Evolutionary conservation across 1,140 invertebrate species (phyloP), one percentile per base, ranked within the genome.

Genomic region (Cephus cinctus): DNA sequence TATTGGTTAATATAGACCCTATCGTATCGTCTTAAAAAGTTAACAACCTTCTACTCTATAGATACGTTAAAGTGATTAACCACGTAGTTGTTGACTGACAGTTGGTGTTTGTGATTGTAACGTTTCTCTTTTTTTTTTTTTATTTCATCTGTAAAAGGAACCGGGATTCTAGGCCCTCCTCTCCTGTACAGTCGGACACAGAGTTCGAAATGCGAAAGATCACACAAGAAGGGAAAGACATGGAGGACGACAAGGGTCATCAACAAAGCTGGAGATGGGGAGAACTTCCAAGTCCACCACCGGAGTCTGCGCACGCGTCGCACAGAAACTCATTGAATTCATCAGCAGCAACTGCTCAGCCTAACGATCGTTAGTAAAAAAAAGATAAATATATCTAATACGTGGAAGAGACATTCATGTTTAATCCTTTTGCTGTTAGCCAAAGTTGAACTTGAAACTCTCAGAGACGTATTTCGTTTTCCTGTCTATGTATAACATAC

Each of bases 241-340:
- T 69, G n/a, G 76, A 83, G 59, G 69, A 73, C 19, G 68, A 77
- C 63, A 73, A 73, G 57, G 67, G 70, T 50, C 72, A 66, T 71
- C 81, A 67, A 63, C 85, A 89, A 69, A 90, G 84, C 46, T 99
- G 97, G 97, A 86, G 90, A 56, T 99, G 97, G 97, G 97, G 97
- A 19, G 92, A 98, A 69, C 78, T 98, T 35, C 97, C 96, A 0
- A 86, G 65, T 55, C 67, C 70, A 23, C 69, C 72, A 21, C 66
- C 61, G 0, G 74, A 75, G 4, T 49, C 59, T 0, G 53, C 50
- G 4, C 61, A 65, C 19, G n/a, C 19, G 4, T 61, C 66, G 5
- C 65, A 67, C 27, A 65, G 66, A 23, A 67, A 62, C 59, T 62
- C 64, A 5, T 42, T 72, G 19, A 67, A 50, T 41, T 56, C 70